phyloP scores from a whole-genome alignment of 2,113 vertebrate genomes.

The Chlorodrepanis virens region DNA sequence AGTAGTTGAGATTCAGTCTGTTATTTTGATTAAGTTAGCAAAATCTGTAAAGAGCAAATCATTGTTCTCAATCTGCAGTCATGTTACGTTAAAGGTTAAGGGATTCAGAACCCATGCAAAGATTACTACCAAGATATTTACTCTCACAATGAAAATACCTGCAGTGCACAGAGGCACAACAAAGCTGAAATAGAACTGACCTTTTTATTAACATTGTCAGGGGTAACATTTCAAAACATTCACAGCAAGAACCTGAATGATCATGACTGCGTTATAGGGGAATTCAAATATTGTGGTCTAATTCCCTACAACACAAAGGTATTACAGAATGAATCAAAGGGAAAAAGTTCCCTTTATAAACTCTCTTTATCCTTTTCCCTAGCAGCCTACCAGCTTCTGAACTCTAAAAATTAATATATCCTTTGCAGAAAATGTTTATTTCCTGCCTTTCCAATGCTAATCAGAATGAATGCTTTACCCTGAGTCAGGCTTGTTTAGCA shows the following conservation, averaged over 20 bases:
- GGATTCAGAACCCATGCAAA: neutral
- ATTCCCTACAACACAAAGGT: neutral
- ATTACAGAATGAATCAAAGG: neutral
- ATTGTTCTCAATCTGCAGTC: neutral
- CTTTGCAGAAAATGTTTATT: neutral
- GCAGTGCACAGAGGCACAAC: neutral
- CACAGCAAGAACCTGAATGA: neutral
- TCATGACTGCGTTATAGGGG: neutral
- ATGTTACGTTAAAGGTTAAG: neutral
- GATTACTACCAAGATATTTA: neutral
- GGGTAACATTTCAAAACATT: neutral
- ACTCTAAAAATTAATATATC: neutral
- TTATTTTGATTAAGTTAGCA: neutral
- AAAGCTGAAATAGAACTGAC: neutral
- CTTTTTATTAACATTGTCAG: neutral
- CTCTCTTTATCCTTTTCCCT: neutral
- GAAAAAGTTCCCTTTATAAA: neutral
- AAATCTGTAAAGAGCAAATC: neutral
- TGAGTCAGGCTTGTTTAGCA: neutral
- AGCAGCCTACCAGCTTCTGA: neutral
- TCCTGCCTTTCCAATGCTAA: neutral
- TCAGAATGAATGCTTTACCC: neutral
- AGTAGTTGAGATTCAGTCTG: neutral
- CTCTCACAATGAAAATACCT: neutral
- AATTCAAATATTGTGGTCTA: neutral